A percentile compares a stretch with the other conserved stretches of the same genome.
These are phyloP conservation scores for Damaliscus lunatus DNA, from an alignment of 2,113 vertebrate species.

Conservation along the genomic window DNA sequence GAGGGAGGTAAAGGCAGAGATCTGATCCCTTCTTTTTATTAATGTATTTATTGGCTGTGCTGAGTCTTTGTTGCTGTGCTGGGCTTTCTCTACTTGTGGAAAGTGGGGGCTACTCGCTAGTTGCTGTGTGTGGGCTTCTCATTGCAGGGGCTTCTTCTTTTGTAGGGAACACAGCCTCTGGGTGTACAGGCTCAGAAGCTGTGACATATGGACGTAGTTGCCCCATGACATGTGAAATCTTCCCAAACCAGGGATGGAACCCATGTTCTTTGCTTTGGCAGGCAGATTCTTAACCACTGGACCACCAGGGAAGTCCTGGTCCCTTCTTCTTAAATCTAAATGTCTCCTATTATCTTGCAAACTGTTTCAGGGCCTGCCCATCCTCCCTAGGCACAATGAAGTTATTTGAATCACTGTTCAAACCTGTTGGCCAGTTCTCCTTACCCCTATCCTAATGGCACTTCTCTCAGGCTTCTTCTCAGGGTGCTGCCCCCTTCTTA, in stretches of 20 bases:
- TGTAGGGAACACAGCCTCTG: neutral
- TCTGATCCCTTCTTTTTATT: neutral
- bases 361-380: accelerated
- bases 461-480: neutral
- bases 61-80: neutral
- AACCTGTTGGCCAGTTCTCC: neutral
- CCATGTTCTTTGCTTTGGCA: neutral
- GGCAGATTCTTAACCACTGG: neutral
- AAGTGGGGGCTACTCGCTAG: neutral
- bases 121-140: neutral
- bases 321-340: neutral
- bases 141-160: neutral
- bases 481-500: neutral
- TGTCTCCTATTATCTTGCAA: neutral
- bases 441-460: accelerated
- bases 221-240: neutral
- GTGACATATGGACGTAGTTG: neutral
- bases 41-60: neutral
- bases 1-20: neutral
- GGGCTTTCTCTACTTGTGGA: neutral
- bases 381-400: neutral
- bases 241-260: neutral
- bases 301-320: neutral
- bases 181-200: neutral
- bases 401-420: neutral